Evolutionary conservation across 2,797 vertebrate species (phyloP).

Genomic region (Anguilla megastoma): DNA sequence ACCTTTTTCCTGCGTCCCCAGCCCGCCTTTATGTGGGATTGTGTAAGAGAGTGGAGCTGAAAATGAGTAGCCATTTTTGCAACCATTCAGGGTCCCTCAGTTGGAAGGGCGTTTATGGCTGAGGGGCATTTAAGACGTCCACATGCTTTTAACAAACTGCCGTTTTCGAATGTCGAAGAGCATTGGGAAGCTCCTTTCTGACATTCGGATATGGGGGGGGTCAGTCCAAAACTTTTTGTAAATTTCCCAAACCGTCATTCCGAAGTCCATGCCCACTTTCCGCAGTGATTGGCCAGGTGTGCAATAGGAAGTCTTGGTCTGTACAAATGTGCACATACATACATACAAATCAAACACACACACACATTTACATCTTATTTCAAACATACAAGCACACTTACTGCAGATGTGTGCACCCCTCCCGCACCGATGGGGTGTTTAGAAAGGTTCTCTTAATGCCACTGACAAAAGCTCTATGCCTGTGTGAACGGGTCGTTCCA

Average conservation of each 20-base stretch:
- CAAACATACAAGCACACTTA: too few relatives aligned
- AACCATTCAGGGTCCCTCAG: background rate
- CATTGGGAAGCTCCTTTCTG: too few relatives aligned
- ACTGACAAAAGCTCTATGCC: background rate
- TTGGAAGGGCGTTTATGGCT: background rate
- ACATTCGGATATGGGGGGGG: too few relatives aligned
- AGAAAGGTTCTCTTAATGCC: background rate
- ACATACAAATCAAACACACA: background rate
- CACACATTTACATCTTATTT: background rate
- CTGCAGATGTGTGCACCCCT: too few relatives aligned
- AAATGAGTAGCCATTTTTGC: background rate
- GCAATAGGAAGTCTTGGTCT: too few relatives aligned
- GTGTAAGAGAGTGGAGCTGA: background rate
- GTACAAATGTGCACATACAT: background rate
- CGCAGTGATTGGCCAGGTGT: too few relatives aligned
- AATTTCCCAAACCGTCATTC: too few relatives aligned
- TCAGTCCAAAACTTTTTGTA: too few relatives aligned
- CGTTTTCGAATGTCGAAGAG: too few relatives aligned
- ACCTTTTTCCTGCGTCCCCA: background rate
- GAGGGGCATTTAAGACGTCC: background rate
- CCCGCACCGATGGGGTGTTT: background rate
- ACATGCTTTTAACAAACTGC: too few relatives aligned
- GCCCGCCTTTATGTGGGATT: background rate
- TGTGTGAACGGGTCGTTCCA: background rate
- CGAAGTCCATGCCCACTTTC: too few relatives aligned